Percentiles rank a stretch among this genome's conserved stretches.
Conservation (phyloP, 2,113 vertebrate species). For the Pelecanoides urinatrix region DNA sequence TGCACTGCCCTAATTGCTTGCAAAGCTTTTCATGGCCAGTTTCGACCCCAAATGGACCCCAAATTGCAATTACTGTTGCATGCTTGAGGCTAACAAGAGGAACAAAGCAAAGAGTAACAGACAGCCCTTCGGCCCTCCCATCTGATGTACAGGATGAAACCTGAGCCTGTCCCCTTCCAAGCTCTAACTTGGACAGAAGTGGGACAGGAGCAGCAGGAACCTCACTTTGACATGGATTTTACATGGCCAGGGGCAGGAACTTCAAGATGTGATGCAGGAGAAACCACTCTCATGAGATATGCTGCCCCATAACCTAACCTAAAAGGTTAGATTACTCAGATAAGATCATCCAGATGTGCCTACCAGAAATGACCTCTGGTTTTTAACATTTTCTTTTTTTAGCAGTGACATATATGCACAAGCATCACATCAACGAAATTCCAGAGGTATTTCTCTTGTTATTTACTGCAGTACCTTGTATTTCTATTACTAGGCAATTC, state of each 20-base stretch:
- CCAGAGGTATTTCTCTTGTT: background rate
- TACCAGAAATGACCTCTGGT: background rate
- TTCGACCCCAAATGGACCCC: background rate
- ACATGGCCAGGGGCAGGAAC: background rate
- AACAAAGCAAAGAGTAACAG: constrained; percentile 6
- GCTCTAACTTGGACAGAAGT: background rate
- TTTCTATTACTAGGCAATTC: background rate
- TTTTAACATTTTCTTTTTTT: background rate
- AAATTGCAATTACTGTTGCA: constrained; percentile 28
- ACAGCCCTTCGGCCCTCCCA: background rate
- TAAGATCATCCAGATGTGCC: background rate
- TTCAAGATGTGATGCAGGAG: background rate
- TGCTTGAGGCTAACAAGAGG: background rate
- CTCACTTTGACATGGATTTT: background rate
- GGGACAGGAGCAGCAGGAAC: background rate
- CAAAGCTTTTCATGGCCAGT: constrained; percentile 20
- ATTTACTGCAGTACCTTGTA: background rate
- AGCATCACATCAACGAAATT: background rate
- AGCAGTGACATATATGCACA: background rate
- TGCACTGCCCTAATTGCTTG: background rate
- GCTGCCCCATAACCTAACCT: background rate
- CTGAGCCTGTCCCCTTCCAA: background rate
- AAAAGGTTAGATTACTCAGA: background rate
- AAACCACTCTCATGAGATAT: background rate
- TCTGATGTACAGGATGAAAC: background rate